Evolutionary conservation across 2,797 vertebrate species (phyloP).

Genomic region (Phoebastria nigripes): DNA sequence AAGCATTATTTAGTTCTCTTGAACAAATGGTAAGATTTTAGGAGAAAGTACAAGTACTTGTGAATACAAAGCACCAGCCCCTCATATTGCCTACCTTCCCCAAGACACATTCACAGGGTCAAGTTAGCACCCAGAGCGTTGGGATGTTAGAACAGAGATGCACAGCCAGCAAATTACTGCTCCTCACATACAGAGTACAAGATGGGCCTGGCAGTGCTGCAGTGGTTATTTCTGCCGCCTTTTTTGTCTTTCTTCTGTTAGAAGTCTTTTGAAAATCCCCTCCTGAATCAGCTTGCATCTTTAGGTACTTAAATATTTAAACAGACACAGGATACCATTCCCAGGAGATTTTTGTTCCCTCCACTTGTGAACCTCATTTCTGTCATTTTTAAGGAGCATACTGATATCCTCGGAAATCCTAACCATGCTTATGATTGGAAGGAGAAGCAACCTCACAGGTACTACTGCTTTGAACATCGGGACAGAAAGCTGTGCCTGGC

Average conservation of each 20-base stretch:
- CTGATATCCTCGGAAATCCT: not conserved
- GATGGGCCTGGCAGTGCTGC: not conserved
- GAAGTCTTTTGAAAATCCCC: not conserved
- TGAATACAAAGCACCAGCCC: not conserved
- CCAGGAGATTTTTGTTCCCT: not conserved
- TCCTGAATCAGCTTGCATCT: not conserved
- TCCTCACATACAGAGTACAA: not conserved
- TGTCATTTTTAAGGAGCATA: not conserved
- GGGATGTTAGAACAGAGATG: not conserved
- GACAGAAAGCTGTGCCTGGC: not conserved
- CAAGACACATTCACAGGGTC: not conserved
- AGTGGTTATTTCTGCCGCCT: not conserved
- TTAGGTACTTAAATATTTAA: constrained; percentile 19
- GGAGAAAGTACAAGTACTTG: not conserved
- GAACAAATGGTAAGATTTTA: not conserved
- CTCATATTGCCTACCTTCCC: not conserved
- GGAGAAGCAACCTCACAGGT: not conserved
- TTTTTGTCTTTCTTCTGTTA: not conserved
- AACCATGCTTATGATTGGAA: not conserved
- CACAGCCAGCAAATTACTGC: not conserved
- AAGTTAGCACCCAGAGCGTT: rapidly evolving
- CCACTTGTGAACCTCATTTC: not conserved
- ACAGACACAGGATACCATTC: not conserved
- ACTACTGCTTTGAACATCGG: not conserved
- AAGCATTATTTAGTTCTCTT: not conserved